Evolutionary conservation across 1,140 invertebrate species (phyloP).

Genomic region (Helicoverpa zea): DNA sequence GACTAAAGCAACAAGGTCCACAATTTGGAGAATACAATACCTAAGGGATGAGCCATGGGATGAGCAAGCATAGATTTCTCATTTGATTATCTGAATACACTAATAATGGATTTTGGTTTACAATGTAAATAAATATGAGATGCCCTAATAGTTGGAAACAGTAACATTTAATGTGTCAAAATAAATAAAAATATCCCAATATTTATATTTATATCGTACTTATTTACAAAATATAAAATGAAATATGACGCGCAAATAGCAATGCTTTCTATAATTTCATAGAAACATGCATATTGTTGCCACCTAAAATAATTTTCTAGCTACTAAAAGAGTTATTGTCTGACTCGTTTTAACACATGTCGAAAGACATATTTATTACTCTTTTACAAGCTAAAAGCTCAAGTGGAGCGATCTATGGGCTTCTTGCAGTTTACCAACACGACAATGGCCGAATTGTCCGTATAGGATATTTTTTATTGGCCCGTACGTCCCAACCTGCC

Average conservation of each 20-base stretch:
- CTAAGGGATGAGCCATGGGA: no score
- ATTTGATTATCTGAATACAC: no score
- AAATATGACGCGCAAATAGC: conserved; percentile 23
- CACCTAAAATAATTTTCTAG: conserved; percentile 67
- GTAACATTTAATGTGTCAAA: no score
- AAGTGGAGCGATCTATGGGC: conserved; percentile 85
- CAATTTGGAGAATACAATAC: no score
- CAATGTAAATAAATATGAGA: no score
- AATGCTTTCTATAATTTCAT: conserved; percentile 27
- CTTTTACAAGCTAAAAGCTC: conserved; percentile 86
- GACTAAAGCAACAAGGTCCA: no score
- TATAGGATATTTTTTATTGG: conserved; percentile 87
- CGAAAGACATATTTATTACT: conserved; percentile 85
- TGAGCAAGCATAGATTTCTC: no score
- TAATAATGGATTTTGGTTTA: no score
- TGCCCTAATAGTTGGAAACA: no score
- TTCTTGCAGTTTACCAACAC: conserved; percentile 86
- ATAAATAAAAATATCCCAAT: no score
- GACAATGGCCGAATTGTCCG: conserved; percentile 86
- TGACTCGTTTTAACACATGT: conserved; percentile 84
- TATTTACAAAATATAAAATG: not conserved
- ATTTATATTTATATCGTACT: no score
- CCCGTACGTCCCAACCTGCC: conserved; percentile 85
- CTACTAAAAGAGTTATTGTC: conserved; percentile 72
- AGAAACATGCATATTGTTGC: conserved; percentile 62